A percentile compares a stretch with the other conserved stretches of the same genome.
Evolutionary conservation across 2,888 invertebrate species (phyloP).

Genomic region (Cancer borealis): DNA sequence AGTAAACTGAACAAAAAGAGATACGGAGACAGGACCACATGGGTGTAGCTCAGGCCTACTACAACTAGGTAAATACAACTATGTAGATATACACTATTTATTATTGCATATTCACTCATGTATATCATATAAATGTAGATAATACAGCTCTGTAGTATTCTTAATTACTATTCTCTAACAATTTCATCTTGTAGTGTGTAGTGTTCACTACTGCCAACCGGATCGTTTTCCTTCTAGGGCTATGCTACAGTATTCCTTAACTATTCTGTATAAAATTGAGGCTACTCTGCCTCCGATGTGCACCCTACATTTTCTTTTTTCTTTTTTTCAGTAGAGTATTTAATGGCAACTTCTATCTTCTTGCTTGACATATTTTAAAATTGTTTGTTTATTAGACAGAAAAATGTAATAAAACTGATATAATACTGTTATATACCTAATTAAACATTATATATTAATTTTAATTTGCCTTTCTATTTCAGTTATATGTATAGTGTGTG

Average conservation of each 20-base stretch:
- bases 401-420: background rate
- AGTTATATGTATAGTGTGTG: background rate
- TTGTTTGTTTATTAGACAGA: background rate
- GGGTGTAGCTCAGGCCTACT: no score
- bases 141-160: background rate
- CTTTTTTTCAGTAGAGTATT: background rate
- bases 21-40: no score
- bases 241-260: background rate
- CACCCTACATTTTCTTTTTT: background rate
- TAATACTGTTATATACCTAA: background rate
- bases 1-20: no score
- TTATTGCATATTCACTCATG: background rate
- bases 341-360: background rate
- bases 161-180: background rate
- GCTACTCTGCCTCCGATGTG: slow-evolving; percentile 17
- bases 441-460: background rate
- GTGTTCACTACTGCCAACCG: background rate
- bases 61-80: background rate
- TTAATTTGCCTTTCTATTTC: background rate
- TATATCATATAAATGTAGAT: slow-evolving; percentile 2
- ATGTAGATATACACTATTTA: background rate
- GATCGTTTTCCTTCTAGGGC: background rate
- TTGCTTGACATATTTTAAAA: background rate
- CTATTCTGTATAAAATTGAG: background rate
- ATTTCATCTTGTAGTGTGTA: background rate